Evolutionary conservation across 2,888 invertebrate genomes (phyloP).

Genomic region (Lottia gigantea): DNA sequence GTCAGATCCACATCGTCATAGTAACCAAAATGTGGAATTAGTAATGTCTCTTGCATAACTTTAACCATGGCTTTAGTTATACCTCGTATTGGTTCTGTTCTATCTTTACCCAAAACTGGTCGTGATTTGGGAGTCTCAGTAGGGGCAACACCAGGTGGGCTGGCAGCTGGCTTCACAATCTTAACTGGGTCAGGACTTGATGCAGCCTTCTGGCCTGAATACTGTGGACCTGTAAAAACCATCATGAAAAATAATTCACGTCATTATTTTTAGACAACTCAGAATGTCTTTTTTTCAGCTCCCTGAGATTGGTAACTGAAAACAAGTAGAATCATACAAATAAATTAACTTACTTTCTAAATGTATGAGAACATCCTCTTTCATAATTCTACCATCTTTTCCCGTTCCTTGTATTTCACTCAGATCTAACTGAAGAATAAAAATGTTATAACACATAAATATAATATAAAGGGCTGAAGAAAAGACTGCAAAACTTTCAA

Average conservation of each 20-base stretch:
- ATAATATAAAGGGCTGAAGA: neutral
- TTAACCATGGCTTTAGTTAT: slow-evolving; percentile 94
- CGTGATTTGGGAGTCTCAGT: slow-evolving; percentile 25
- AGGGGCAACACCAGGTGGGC: neutral
- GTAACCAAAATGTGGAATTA: slow-evolving; percentile 89
- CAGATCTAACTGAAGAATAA: slow-evolving; percentile 75
- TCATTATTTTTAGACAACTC: too few species aligned
- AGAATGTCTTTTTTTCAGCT: too few species aligned
- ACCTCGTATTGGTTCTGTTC: slow-evolving; percentile 79
- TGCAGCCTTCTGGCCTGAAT: too few species aligned
- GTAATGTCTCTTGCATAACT: slow-evolving; percentile 88
- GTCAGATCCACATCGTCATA: slow-evolving; percentile 90
- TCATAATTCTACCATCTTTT: slow-evolving; percentile 88
- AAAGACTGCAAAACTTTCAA: too few species aligned
- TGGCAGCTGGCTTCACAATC: too few species aligned
- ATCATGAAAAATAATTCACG: too few species aligned
- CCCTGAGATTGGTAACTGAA: too few species aligned
- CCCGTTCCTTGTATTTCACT: slow-evolving; percentile 74
- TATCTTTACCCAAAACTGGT: slow-evolving; percentile 66
- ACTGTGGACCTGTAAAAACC: too few species aligned
- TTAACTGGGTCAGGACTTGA: too few species aligned
- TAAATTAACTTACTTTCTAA: slow-evolving; percentile 65
- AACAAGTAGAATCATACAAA: too few species aligned
- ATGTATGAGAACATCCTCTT: slow-evolving; percentile 89
- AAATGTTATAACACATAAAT: neutral